Evolutionary conservation across 2,113 vertebrate genomes (phyloP), one percentile per base, ranked within the genome.

Genomic region (Calonectris borealis): DNA sequence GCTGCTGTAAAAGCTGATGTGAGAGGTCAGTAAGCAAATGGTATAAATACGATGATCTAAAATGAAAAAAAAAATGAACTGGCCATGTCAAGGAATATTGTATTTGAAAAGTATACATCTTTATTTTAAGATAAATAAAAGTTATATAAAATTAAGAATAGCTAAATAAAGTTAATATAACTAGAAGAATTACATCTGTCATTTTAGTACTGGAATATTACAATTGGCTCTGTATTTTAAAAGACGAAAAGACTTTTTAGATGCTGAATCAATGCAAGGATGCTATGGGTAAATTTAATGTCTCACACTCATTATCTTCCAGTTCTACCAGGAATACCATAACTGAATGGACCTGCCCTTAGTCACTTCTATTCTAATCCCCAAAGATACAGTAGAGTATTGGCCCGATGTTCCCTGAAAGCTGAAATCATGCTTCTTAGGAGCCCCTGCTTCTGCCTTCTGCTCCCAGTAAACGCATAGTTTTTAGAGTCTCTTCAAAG

Each of bases 151-250:
- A 90, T 54, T 86, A 86, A 94, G 58, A 94, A 78, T 49, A 94
- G 90, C 44, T 86, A 66, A 95, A 97, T 94, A 93, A 95, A 96
- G 83, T 95, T 92, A 96, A 94, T 96, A 89, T 93, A 88, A 92
- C 57, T 94, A 94, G 92, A 96, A 92, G 20, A 89, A 92, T 69
- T 86, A 94, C 65, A 91, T 64, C 80, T 97, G 57, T 94, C 34
- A 86, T 95, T 96, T 96, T 81, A 92, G 69, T 94, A 84, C 48
- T 82, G 81, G 40, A 78, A 76, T 86, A 40, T 27, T 55, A 54
- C 34, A 95, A 94, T 94, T 94, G 86, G 94, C 84, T 88, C 13
- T 92, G 62, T 51, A 81, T 82, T 94, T 93, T 87, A 71, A 80
- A 91, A 87, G 24, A 71, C 48, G 14, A 42, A 82, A 86, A 81